Evolutionary conservation across 2,888 invertebrate species (phyloP).

Genomic region (Callosobruchus maculatus): DNA sequence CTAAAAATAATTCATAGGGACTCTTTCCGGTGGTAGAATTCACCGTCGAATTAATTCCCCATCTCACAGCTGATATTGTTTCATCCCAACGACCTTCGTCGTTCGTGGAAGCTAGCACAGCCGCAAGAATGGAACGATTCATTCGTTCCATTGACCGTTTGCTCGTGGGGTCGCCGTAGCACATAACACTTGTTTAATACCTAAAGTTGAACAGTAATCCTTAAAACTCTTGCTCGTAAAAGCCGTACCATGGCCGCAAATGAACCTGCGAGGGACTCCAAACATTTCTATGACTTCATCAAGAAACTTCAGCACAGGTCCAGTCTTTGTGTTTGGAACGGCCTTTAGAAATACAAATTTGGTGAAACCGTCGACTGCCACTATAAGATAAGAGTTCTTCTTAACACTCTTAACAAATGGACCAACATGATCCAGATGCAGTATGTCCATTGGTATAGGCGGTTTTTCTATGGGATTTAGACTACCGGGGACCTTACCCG

Average conservation of each 20-base stretch:
- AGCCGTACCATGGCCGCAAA: conserved; percentile 23
- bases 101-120: conserved; percentile 16
- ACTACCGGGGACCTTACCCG: conserved; percentile 23
- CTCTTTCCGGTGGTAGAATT: conserved; percentile 23
- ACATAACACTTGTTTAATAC: conserved; percentile 24
- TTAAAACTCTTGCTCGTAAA: conserved; percentile 21
- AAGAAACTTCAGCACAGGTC: conserved; percentile 18
- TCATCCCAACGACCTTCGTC: conserved; percentile 27
- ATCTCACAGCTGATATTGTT: conserved; percentile 15
- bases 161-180: conserved; percentile 30
- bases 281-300: conserved; percentile 19
- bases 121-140: conserved; percentile 22
- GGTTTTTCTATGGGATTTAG: conserved; percentile 19
- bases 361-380: conserved; percentile 35
- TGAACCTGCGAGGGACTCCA: conserved; percentile 19
- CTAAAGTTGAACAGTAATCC: conserved; percentile 2
- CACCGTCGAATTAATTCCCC: conserved; percentile 24
- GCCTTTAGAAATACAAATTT: conserved; percentile 36
- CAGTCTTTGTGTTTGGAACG: conserved; percentile 18
- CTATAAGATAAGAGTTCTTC: conserved; percentile 29
- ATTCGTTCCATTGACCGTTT: conserved; percentile 30
- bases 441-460: conserved; percentile 29
- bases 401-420: conserved; percentile 25
- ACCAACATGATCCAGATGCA: conserved; percentile 32
- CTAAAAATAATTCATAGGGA: conserved; percentile 27